These are phyloP conservation scores for Liopterus haemorrhoidalis DNA, from an alignment of 2,888 invertebrate genomes.

Conservation along the genomic window DNA sequence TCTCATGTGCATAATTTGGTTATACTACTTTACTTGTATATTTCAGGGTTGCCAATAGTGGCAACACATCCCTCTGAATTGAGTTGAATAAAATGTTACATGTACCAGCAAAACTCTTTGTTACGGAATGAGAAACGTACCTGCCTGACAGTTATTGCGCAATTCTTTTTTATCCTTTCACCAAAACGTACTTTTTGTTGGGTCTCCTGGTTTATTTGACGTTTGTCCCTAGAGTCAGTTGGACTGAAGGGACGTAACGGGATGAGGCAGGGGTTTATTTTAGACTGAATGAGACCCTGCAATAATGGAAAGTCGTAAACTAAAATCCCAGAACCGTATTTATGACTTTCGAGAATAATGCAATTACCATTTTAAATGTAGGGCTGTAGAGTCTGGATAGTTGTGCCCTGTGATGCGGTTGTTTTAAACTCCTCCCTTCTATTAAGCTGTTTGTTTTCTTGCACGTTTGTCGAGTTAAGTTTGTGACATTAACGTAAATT, in stretches of 20 bases:
- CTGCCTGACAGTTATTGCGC: conserved; percentile 37
- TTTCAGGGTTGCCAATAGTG: too few relatives aligned
- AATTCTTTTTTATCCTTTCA: conserved; percentile 35
- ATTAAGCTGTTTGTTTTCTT: conserved; percentile 9
- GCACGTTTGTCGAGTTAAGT: too few relatives aligned
- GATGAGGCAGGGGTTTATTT: not conserved
- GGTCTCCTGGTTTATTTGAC: conserved; percentile 36
- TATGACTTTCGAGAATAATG: conserved; percentile 24
- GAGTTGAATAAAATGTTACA: too few relatives aligned
- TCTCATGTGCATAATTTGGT: too few relatives aligned
- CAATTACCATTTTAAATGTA: conserved; percentile 27
- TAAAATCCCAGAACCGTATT: conserved; percentile 19
- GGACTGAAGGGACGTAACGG: not conserved
- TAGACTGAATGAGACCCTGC: conserved; percentile 1
- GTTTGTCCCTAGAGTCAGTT: conserved; percentile 30
- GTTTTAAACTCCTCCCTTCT: not conserved
- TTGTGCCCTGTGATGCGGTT: not conserved
- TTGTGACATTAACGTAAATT: too few relatives aligned
- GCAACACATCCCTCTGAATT: too few relatives aligned
- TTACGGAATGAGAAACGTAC: conserved; percentile 31
- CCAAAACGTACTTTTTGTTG: conserved; percentile 33
- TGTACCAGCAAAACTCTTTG: too few relatives aligned
- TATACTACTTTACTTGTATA: too few relatives aligned
- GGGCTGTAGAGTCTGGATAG: conserved; percentile 1
- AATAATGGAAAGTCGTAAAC: conserved; percentile 22